A percentile compares a stretch with the other conserved stretches of the same genome.
phyloP scores from a whole-genome alignment of 2,888 invertebrate species.

The Sinelater perroti region DNA sequence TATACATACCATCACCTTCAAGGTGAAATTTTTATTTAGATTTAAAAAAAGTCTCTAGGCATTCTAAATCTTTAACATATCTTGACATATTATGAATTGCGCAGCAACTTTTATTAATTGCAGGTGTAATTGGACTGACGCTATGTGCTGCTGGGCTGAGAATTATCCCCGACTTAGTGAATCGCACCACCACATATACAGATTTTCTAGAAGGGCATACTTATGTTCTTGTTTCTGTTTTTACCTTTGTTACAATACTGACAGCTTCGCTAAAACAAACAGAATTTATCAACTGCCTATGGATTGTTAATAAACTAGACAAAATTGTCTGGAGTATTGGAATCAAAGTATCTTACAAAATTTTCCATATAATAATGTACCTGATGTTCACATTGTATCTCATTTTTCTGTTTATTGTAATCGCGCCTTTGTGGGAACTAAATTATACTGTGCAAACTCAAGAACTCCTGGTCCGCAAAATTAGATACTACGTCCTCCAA shows the following conservation, averaged over 20 bases:
- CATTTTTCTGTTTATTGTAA: constrained; percentile 9
- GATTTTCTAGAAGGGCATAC: constrained; percentile 15
- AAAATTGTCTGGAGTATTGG: neutral
- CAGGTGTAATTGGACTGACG: too few species aligned
- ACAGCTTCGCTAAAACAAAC: constrained; percentile 11
- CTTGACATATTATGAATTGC: too few species aligned
- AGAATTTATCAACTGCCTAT: neutral
- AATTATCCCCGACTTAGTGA: neutral
- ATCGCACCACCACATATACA: neutral
- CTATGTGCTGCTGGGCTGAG: neutral
- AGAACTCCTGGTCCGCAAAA: neutral
- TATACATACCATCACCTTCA: too few species aligned
- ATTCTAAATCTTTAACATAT: too few species aligned
- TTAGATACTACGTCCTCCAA: neutral
- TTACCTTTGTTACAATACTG: neutral
- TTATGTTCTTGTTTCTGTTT: constrained; percentile 5
- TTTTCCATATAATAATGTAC: neutral
- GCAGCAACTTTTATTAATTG: too few species aligned
- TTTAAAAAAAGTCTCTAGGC: too few species aligned
- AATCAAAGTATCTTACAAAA: constrained; percentile 3
- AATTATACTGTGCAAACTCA: neutral
- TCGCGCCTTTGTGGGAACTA: constrained; percentile 10
- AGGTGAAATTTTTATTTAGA: too few species aligned
- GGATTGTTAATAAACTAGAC: neutral
- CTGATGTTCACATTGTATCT: constrained; percentile 2